Evolutionary conservation across 2,113 vertebrate genomes (phyloP).

Genomic region (Lepisosteus oculatus): DNA sequence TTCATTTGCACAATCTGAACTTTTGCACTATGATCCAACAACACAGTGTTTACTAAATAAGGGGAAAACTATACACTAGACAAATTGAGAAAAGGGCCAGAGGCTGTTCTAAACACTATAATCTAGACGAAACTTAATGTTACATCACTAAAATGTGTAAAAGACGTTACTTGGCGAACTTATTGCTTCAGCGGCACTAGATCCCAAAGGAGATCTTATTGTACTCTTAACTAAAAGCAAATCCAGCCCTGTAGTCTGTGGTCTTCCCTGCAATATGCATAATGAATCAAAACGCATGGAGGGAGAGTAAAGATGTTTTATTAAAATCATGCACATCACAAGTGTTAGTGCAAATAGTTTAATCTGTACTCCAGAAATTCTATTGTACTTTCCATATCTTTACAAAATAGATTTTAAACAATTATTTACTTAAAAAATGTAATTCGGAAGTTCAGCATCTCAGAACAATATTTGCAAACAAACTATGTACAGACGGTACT

Average conservation of each 20-base stretch:
- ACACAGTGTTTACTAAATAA: too few species aligned
- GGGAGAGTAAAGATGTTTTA: slow-evolving; percentile 85
- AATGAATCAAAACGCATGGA: slow-evolving; percentile 51
- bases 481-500: slow-evolving; percentile 83
- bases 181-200: neutral
- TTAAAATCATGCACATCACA: slow-evolving; percentile 91
- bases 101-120: too few species aligned
- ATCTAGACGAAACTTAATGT: too few species aligned
- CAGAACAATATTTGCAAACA: slow-evolving; percentile 83
- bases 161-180: neutral
- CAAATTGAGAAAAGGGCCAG: too few species aligned
- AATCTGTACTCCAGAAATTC: slow-evolving; percentile 87
- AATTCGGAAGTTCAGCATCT: slow-evolving; percentile 82
- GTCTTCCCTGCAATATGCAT: neutral
- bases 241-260: neutral
- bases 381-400: slow-evolving; percentile 81
- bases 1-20: too few species aligned
- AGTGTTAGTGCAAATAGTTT: slow-evolving; percentile 90
- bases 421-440: slow-evolving; percentile 82
- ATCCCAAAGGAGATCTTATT: neutral
- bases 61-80: too few species aligned
- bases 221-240: neutral
- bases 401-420: slow-evolving; percentile 94
- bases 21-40: too few species aligned
- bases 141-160: too few species aligned